Evolutionary conservation across 1,140 invertebrate genomes (phyloP), one percentile per base, ranked within the genome.

Genomic region (Drepana arcuata): DNA sequence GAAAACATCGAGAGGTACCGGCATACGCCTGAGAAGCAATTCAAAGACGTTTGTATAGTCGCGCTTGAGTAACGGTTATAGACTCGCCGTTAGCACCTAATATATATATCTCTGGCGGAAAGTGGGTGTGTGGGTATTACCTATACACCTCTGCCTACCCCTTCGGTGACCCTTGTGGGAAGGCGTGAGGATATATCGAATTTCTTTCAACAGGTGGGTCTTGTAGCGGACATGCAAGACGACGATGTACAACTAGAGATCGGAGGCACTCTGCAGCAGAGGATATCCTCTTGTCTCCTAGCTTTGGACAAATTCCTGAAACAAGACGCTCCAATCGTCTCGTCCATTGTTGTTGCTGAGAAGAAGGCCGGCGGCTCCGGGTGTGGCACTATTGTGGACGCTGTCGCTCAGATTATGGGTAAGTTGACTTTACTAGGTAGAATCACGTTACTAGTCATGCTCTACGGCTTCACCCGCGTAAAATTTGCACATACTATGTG

Each of bases 181-280:
- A n/a, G n/a, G n/a, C n/a, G n/a, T n/a, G n/a, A n/a, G n/a, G n/a
- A n/a, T 21, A 33, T 21, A 5, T n/a, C 21, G 25, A 14, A 18
- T 16, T 41, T 36, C 2, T 25, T 31, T 25, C 4, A 21, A 2
- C 52, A 86, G 85, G 88, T 89, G 14, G 90, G 90, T 32, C 61
- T 92, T 2, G 87, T 95, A n/a, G 88, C 93, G 7, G 92, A 95
- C 47, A 90, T 90, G 83, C 91, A 93, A 67, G 92, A 93, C 40
- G 89, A 92, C 25, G 90, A 94, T 59, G 87, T 90, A 26, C 92
- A 93, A 52, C 69, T 90, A 18, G 89, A 89, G 55, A 90, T 91
- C 33, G 88, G 92, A 34, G 95, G 95, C 2, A 95, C 94, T 1
- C 74, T 95, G 10, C 93, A 93, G 46, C 95, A 96, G 73, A 85